A percentile compares a stretch with the other conserved stretches of the same genome.
Conservation (phyloP, 2,888 invertebrate species). For the Folsomia manolachei region DNA sequence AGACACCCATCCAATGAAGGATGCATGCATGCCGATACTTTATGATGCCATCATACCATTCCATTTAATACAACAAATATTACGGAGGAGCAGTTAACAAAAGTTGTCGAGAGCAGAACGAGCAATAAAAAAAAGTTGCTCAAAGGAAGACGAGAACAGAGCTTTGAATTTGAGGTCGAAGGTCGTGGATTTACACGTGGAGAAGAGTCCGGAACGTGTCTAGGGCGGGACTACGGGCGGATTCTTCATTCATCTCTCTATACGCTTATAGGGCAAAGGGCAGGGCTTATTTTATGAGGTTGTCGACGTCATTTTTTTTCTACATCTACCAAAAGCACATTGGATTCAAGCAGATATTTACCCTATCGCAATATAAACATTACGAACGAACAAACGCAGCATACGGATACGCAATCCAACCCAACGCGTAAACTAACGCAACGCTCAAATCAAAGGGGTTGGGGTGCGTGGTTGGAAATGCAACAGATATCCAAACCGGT, state of each 20-base stretch:
- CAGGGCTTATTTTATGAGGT: constrained; percentile 28
- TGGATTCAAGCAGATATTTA: not conserved
- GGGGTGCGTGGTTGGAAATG: not conserved
- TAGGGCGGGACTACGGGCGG: constrained; percentile 41
- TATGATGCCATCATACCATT: no score
- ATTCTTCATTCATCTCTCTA: constrained; percentile 37
- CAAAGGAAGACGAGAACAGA: constrained; percentile 40
- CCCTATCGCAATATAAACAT: not conserved
- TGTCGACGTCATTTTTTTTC: constrained; percentile 20
- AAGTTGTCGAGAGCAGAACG: constrained; percentile 13
- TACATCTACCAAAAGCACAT: not conserved
- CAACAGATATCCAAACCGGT: not conserved
- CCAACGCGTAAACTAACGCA: not conserved
- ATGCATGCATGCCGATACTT: no score
- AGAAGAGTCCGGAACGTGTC: constrained; percentile 40
- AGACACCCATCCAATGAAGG: no score
- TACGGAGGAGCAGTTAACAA: not conserved
- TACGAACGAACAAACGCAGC: not conserved
- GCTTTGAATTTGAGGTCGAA: constrained; percentile 48
- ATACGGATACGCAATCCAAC: no score
- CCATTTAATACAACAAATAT: no score
- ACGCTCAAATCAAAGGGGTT: not conserved
- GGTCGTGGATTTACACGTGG: constrained; percentile 49
- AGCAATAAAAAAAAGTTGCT: not conserved
- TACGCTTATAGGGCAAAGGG: constrained; percentile 29